phyloP scores from a whole-genome alignment of 2,797 vertebrate genomes.

The Phylloscopus collybita region DNA sequence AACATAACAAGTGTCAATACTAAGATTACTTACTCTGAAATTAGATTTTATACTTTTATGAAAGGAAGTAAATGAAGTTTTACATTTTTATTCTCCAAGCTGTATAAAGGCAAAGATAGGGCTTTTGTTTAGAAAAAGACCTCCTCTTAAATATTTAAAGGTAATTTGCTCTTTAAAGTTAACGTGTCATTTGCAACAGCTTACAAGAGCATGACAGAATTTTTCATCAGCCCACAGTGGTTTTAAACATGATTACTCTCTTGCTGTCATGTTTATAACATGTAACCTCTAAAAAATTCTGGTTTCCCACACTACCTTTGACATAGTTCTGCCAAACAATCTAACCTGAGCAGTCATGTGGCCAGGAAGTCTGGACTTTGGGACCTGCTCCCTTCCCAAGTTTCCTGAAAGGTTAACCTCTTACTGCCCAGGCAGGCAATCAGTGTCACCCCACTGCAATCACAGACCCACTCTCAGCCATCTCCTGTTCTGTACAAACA shows the following conservation, averaged over 20 bases:
- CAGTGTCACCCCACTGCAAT: neutral
- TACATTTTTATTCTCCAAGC: neutral
- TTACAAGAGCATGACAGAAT: neutral
- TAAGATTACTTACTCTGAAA: neutral
- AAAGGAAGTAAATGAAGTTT: neutral
- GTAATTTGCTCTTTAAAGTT: neutral
- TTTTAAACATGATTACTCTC: neutral
- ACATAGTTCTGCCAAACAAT: neutral
- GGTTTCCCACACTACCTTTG: neutral
- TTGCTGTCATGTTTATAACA: neutral
- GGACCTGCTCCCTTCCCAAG: neutral
- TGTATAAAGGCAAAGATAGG: neutral
- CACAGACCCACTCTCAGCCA: neutral
- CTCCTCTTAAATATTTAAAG: neutral
- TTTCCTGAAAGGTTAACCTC: constrained; percentile 24
- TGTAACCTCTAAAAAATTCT: neutral
- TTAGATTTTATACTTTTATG: neutral
- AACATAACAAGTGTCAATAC: neutral
- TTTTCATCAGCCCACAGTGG: neutral
- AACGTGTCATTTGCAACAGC: neutral
- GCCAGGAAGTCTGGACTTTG: constrained; percentile 20
- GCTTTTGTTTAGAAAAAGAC: neutral
- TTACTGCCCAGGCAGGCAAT: neutral
- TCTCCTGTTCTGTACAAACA: neutral
- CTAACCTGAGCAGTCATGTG: neutral